Evolutionary conservation across 2,797 vertebrate genomes (phyloP).

Genomic region (Cirrhinus mrigala): DNA sequence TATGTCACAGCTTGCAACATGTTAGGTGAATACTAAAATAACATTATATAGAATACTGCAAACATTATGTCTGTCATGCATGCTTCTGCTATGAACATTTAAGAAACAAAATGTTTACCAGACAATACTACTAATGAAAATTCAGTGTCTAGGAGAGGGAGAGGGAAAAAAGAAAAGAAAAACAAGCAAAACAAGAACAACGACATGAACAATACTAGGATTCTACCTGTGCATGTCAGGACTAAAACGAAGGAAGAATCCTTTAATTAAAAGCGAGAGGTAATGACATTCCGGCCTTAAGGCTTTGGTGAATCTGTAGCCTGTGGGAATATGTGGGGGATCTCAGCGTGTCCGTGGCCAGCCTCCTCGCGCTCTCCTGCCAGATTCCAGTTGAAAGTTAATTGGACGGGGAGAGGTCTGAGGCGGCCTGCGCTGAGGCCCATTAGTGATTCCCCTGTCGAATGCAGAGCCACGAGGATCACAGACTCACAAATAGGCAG

Average conservation of each 20-base stretch:
- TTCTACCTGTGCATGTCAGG: constrained; percentile 58
- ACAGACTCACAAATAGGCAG: constrained; percentile 89
- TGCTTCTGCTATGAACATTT: neutral
- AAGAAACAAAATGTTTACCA: neutral
- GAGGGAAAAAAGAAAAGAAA: neutral
- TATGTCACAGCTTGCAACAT: neutral
- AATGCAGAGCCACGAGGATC: constrained; percentile 85
- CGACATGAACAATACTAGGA: constrained; percentile 50
- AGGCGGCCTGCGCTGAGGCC: constrained; percentile 81
- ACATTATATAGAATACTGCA: neutral
- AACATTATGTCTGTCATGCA: neutral
- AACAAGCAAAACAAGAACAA: constrained; percentile 46
- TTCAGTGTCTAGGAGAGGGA: neutral
- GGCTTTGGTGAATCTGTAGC: constrained; percentile 76
- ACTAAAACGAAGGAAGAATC: constrained; percentile 60
- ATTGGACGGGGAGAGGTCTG: constrained; percentile 84
- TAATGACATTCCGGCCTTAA: constrained; percentile 73
- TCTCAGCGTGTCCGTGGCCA: constrained; percentile 62
- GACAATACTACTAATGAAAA: neutral
- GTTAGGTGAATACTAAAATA: neutral
- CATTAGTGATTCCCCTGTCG: constrained; percentile 85
- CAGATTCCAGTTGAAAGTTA: constrained; percentile 84
- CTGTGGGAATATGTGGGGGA: constrained; percentile 67
- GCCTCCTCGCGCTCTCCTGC: constrained; percentile 69
- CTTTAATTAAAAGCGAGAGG: constrained; percentile 73